Percentiles rank a stretch among this genome's conserved stretches.
phyloP scores from a whole-genome alignment of 2,113 vertebrate genomes.

The Myrmecobius fasciatus region DNA sequence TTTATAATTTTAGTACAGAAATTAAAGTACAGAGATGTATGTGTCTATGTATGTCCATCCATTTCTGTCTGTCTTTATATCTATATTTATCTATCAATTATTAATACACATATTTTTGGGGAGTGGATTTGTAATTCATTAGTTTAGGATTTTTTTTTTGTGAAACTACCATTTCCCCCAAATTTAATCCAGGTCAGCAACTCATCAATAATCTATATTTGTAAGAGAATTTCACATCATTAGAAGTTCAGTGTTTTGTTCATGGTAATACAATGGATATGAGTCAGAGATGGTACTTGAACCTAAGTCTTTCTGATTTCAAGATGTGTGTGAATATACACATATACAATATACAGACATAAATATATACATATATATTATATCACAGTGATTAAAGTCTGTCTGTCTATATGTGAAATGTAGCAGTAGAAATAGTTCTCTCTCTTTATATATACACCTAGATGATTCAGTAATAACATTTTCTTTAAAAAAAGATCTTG shows the following conservation, averaged over 20 bases:
- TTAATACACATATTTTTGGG: not conserved
- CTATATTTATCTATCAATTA: not conserved
- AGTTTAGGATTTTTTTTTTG: not conserved
- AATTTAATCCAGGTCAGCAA: not conserved
- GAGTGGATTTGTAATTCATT: not conserved
- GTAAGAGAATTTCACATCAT: not conserved
- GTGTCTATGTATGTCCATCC: not conserved
- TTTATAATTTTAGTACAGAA: slow-evolving; percentile 9
- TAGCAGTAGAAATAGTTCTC: not conserved
- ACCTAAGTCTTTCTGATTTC: not conserved
- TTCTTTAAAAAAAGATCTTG: not conserved
- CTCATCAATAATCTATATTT: not conserved
- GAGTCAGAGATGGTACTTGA: not conserved
- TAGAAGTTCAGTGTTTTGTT: not conserved
- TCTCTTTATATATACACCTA: not conserved
- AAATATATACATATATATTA: not conserved
- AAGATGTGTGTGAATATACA: not conserved
- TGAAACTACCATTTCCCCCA: not conserved
- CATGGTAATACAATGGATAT: not conserved
- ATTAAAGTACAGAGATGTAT: not conserved
- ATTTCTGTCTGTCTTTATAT: not conserved
- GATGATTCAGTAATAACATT: not conserved
- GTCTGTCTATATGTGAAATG: not conserved
- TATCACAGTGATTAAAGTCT: not conserved
- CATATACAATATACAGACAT: not conserved